phyloP scores from a whole-genome alignment of 2,888 invertebrate genomes.

The Laspeyria flexula region DNA sequence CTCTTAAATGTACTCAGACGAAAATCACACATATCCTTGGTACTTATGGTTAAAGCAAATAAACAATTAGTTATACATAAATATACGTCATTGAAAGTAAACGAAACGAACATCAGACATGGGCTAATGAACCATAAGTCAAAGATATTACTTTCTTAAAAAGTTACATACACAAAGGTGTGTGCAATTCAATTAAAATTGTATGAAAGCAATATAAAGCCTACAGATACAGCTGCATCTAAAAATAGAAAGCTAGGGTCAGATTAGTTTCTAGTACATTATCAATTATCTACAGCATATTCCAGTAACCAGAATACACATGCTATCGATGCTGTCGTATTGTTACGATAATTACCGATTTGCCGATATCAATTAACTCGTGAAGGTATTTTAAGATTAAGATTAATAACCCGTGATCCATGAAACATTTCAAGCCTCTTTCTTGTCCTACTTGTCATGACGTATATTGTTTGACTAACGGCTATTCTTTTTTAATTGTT shows the following conservation, averaged over 20 bases:
- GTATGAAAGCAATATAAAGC: too few species aligned
- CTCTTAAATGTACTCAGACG: too few species aligned
- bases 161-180: too few species aligned
- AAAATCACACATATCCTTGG: too few species aligned
- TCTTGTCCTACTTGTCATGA: conserved; percentile 41
- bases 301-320: conserved; percentile 53
- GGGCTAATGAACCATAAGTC: too few species aligned
- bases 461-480: conserved; percentile 25
- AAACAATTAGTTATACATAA: too few species aligned
- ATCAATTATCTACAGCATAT: conserved; percentile 66
- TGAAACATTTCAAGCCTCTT: conserved; percentile 45
- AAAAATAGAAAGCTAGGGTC: conserved; percentile 58
- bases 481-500: conserved; percentile 4
- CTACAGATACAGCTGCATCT: conserved; percentile 15
- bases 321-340: conserved; percentile 54
- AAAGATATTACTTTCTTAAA: too few species aligned
- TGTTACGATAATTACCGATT: conserved; percentile 58
- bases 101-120: too few species aligned
- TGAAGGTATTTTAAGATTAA: conserved; percentile 50
- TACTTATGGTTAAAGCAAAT: too few species aligned
- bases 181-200: too few species aligned
- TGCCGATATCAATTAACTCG: conserved; percentile 55
- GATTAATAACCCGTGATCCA: conserved; percentile 45
- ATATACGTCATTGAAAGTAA: too few species aligned
- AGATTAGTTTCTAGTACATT: conserved; percentile 55